phyloP scores from a whole-genome alignment of 2,113 vertebrate genomes.

The Cettia cetti region DNA sequence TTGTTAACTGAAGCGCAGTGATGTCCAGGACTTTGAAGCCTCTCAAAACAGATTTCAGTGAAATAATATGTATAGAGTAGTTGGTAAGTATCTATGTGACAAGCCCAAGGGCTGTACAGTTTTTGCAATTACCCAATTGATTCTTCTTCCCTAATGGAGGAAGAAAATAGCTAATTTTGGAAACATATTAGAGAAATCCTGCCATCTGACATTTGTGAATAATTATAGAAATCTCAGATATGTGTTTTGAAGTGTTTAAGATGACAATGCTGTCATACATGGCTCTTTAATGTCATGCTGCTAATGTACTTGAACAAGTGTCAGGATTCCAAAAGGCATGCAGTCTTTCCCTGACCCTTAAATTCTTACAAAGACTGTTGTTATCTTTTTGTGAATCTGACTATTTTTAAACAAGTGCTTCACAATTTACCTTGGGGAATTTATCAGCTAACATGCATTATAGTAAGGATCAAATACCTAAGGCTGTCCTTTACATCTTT shows the following conservation, averaged over 20 bases:
- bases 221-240: neutral
- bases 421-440: neutral
- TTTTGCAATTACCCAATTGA: neutral
- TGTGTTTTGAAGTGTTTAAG: neutral
- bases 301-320: neutral
- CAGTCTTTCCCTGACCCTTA: neutral
- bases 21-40: neutral
- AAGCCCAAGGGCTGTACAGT: neutral
- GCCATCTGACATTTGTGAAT: neutral
- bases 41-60: neutral
- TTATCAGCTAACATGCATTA: neutral
- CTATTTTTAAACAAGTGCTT: neutral
- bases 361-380: neutral
- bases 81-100: neutral
- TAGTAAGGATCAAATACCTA: neutral
- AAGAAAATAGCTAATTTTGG: neutral
- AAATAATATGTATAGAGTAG: rapidly evolving
- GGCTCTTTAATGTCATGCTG: neutral
- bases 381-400: neutral
- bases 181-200: neutral
- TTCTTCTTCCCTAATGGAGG: neutral
- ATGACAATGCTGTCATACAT: neutral
- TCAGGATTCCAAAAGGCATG: neutral
- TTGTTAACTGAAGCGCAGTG: neutral
- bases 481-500: neutral